phyloP scores from a whole-genome alignment of 2,888 invertebrate species.

The Tiphia femorata region DNA sequence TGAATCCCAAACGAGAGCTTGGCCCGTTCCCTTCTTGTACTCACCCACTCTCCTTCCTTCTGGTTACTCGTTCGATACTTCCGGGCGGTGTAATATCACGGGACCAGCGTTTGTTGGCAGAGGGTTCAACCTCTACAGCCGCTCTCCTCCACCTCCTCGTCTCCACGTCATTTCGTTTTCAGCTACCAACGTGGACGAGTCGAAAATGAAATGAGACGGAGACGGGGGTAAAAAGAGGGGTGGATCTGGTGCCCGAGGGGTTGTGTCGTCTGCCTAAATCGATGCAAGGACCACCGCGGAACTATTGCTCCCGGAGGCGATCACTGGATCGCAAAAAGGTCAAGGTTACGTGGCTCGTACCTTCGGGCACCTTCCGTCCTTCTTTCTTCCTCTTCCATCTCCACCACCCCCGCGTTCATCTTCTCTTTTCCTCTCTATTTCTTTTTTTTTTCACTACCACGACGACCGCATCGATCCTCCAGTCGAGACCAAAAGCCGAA shows the following conservation, averaged over 20 bases:
- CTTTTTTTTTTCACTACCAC: neutral
- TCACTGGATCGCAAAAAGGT: slow-evolving; percentile 30
- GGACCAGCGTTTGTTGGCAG: too few relatives aligned
- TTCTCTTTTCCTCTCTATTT: neutral
- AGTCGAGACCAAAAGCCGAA: too few relatives aligned
- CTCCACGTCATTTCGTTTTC: neutral
- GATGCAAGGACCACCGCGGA: slow-evolving; percentile 38
- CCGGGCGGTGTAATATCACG: neutral
- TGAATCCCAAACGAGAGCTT: slow-evolving; percentile 28
- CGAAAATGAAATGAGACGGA: too few relatives aligned
- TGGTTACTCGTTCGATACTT: neutral
- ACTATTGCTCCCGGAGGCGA: slow-evolving; percentile 25
- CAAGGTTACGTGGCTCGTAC: slow-evolving; percentile 48
- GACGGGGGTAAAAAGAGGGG: too few relatives aligned
- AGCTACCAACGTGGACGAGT: neutral
- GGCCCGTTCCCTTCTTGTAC: neutral
- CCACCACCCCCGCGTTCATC: neutral
- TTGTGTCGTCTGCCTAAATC: slow-evolving; percentile 38
- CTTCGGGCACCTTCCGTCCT: neutral
- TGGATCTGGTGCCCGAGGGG: too few relatives aligned
- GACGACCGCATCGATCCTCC: neutral
- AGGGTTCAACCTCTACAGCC: neutral
- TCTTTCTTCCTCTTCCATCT: neutral
- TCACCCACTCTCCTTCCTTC: neutral
- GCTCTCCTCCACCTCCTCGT: neutral